Base-by-base conservation (phyloP, 2,888 invertebrate species). In the Caenorhabditis angaria region DNA sequence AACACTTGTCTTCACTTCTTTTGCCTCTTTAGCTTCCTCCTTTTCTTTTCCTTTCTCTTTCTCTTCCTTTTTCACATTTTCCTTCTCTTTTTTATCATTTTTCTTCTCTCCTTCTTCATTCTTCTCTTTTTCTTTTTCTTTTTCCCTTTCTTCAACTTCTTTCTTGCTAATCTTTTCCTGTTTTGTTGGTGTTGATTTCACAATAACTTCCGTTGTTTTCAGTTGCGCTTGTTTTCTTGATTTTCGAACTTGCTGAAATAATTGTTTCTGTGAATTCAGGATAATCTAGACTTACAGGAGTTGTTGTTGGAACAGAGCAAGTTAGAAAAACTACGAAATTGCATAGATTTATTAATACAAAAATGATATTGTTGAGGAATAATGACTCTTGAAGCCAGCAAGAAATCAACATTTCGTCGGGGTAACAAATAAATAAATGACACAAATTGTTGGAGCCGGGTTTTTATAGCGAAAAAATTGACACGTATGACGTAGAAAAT, bases 111-210 rank as follows among this genome's bases (percentile, higher is more conserved):
- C 2, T 20, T 32, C 18, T 54, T 48, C 60, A 61, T 66, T 1
- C 54, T 41, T 18, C 18, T 41, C 28, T 25, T 62, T 41, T 18
- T 53, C 29, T 1, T 29, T 27, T 12, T 67, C 50, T 47, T 69
- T 64, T 5, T 67, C 53, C 14, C 41, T 53, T 51, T 70, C 61
- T 3, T 24, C 48, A 0, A 53, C 14, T 25, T 55, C 62, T 18
- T 54, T 10, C 4, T 54, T 24, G 6, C 24, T 28, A 27, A 27
- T 28, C n/a, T 54, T 27, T 28, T 20, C 8, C 18, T 25, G 5
- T 28, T 54, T 28, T n/a, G n/a, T n/a, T n/a, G n/a, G n/a, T n/a
- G n/a, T n/a, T n/a, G n/a, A n/a, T n/a, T n/a, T n/a, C n/a, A n/a
- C n/a, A n/a, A n/a, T n/a, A n/a, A n/a, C n/a, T n/a, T n/a, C n/a